Percentiles rank a stretch among this genome's conserved stretches.
Conservation (phyloP, 2,888 invertebrate genomes). For the Diadegma fenestrale region DNA sequence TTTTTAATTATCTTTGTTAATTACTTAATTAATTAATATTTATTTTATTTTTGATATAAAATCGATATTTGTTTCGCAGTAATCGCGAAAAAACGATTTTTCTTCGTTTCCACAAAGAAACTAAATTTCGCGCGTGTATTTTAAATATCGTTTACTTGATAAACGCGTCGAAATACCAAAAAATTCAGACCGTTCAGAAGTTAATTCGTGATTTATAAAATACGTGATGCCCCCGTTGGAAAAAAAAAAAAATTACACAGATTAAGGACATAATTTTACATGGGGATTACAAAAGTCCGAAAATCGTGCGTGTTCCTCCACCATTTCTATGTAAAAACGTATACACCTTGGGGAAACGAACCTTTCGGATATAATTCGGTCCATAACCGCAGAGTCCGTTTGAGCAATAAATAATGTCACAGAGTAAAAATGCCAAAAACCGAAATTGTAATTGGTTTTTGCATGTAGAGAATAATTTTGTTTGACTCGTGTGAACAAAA, state of each 20-base stretch:
- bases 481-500: neutral
- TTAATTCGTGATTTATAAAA: neutral
- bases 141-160: too few relatives aligned
- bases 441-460: neutral
- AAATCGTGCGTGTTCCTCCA: conserved; percentile 1
- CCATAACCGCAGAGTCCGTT: neutral
- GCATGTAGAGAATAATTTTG: neutral
- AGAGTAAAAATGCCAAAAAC: neutral
- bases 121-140: too few relatives aligned
- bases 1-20: too few relatives aligned
- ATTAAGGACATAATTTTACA: neutral
- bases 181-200: too few relatives aligned
- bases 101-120: too few relatives aligned
- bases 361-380: neutral
- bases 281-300: neutral
- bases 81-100: too few relatives aligned
- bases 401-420: neutral
- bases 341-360: neutral
- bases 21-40: too few relatives aligned
- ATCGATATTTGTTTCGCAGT: too few relatives aligned
- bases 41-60: too few relatives aligned
- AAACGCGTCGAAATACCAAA: too few relatives aligned
- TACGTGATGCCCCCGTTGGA: neutral
- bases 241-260: neutral
- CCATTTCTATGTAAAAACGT: neutral